Evolutionary conservation across 2,888 invertebrate species (phyloP).

Genomic region (Nephrotoma appendiculata): DNA sequence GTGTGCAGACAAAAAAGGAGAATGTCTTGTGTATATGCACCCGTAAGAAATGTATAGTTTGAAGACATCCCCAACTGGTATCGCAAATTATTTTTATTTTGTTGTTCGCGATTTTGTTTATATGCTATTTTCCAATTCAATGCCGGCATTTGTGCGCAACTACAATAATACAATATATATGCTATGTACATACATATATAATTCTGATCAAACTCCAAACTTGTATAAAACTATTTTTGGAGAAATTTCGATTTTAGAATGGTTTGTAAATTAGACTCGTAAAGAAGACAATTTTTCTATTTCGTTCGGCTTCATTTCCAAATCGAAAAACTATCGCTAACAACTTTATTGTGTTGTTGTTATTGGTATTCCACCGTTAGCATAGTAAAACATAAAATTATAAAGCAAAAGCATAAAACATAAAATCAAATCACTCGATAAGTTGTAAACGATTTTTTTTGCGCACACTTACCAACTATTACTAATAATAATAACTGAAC

Average conservation of each 20-base stretch:
- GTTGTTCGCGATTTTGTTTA: not conserved
- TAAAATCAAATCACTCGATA: not conserved
- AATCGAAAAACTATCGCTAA: not conserved
- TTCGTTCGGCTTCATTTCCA: not conserved
- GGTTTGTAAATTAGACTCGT: not conserved
- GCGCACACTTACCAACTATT: not conserved
- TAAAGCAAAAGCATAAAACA: not conserved
- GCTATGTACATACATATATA: not conserved
- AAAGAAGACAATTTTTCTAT: not conserved
- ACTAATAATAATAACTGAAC: not conserved
- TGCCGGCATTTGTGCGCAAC: not conserved
- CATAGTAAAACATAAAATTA: not conserved
- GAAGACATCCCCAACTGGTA: not conserved
- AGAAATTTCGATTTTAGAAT: not conserved
- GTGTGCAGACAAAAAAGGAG: not conserved
- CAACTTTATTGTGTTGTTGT: not conserved
- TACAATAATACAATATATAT: not conserved
- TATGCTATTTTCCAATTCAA: not conserved
- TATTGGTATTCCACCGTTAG: not conserved
- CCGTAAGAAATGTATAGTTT: not conserved
- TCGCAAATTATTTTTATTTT: not conserved
- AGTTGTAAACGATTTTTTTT: not conserved
- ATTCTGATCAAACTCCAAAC: not conserved
- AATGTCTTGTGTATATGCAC: not conserved
- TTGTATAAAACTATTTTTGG: not conserved